A percentile compares a stretch with the other conserved stretches of the same genome.
Evolutionary conservation across 2,797 vertebrate species (phyloP).

Genomic region (Thaleichthys pacificus): DNA sequence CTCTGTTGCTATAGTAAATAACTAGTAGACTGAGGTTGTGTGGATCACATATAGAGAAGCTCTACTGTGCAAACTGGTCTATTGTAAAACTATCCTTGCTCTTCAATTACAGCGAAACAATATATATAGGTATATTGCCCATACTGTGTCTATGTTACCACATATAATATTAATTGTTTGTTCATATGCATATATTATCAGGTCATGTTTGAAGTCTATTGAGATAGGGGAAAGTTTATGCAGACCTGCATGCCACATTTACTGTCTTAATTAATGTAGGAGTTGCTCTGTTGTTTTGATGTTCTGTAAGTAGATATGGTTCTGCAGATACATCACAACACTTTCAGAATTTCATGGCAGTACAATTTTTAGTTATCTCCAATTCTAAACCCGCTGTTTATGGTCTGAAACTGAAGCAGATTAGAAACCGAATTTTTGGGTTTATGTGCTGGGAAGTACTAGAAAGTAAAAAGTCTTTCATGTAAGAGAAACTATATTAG

Average conservation of each 20-base stretch:
- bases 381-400: conserved; percentile 63
- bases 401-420: conserved; percentile 16
- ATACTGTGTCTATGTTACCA: conserved; percentile 37
- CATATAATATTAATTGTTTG: not conserved
- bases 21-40: too few species aligned
- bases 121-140: conserved; percentile 29
- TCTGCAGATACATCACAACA: not conserved
- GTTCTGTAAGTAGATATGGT: conserved; percentile 20
- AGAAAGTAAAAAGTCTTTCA: too few species aligned
- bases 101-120: conserved; percentile 1
- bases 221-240: conserved; percentile 52
- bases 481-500: too few species aligned
- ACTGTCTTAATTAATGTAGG: conserved; percentile 52
- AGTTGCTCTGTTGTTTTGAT: conserved; percentile 15
- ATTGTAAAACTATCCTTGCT: conserved; percentile 48
- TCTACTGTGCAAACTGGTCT: conserved; percentile 59
- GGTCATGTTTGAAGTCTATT: conserved; percentile 12
- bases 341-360: conserved; percentile 50
- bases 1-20: too few species aligned
- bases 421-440: too few species aligned
- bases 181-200: conserved; percentile 15
- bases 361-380: conserved; percentile 66
- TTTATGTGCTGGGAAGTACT: too few species aligned
- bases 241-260: conserved; percentile 70
- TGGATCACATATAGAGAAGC: conserved; percentile 36